Evolutionary conservation across 1,140 invertebrate species (phyloP).

Genomic region (Propsilocerus akamusi): DNA sequence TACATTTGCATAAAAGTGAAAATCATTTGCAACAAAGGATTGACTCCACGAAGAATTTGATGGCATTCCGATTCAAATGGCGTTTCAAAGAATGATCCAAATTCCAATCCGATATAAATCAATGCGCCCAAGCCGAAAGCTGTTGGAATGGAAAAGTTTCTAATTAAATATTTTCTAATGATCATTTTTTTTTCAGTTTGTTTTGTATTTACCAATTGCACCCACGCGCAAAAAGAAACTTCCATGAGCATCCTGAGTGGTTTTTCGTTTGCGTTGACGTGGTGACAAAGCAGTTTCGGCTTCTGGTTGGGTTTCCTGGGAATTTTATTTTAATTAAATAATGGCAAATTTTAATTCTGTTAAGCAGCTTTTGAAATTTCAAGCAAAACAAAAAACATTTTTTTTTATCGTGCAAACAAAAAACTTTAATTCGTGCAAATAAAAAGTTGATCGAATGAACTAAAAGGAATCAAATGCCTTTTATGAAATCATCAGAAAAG

Average conservation of each 20-base stretch:
- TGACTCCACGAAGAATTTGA: slow-evolving; percentile 73
- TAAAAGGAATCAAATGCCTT: no score
- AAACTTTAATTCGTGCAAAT: no score
- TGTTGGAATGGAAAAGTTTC: slow-evolving; percentile 21
- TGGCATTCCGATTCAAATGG: slow-evolving; percentile 76
- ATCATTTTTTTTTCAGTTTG: neutral
- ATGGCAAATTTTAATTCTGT: no score
- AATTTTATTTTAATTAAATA: slow-evolving; percentile 1
- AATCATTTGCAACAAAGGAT: slow-evolving; percentile 83
- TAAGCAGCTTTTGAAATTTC: slow-evolving; percentile 5
- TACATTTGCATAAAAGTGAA: slow-evolving; percentile 99
- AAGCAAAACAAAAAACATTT: no score
- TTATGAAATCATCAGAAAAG: no score
- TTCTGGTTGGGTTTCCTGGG: slow-evolving; percentile 33
- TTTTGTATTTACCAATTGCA: slow-evolving; percentile 58
- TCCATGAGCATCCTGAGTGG: slow-evolving; percentile 84
- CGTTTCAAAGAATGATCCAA: slow-evolving; percentile 85
- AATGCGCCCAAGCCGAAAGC: slow-evolving; percentile 92
- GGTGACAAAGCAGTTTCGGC: slow-evolving; percentile 48
- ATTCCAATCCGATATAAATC: slow-evolving; percentile 92
- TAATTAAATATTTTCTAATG: slow-evolving; percentile 3
- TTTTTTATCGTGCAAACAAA: no score
- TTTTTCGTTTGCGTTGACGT: slow-evolving; percentile 62
- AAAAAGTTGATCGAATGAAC: no score
- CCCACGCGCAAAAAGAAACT: slow-evolving; percentile 93